Base-by-base conservation (phyloP, 2,888 invertebrate species). In the Drosophila putrida region DNA sequence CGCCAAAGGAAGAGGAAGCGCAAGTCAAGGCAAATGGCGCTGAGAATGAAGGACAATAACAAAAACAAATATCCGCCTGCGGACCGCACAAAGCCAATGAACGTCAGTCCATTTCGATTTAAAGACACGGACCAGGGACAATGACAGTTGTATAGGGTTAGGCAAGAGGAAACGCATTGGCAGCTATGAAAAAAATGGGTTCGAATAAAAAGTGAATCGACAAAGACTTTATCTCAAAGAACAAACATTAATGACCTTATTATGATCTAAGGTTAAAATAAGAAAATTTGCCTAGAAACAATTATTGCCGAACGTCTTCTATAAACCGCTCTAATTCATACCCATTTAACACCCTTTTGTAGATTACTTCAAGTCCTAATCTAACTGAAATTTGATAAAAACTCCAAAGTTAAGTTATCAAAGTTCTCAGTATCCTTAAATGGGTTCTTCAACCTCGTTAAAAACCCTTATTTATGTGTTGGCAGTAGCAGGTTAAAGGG, bases 21-120 rank as follows among this genome's bases (percentile, higher is more conserved):
- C 58, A 60, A 78, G 70, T 73, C 75, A 51, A 58, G 64, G 55
- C 70, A 76, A 71, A 76, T 63, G 67, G 67, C 65, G 72, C 64
- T 62, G 80, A 66, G 87, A 69, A 80, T 66, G 69, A 71, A 69
- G 78, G 81, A 86, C 78, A 80, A 88, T 77, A 89, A 89, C 89
- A 86, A 86, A 83, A 77, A 67, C 68, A 86, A 82, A 86, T 74
- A 86, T 71, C 71, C 71, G 78, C 65, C 71, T 54, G 51, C 57
- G 49, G 43, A 57, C 59, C 58, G n/a, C 49, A 67, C 57, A 75
- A 82, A 86, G 87, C 84, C 82, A 82, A 88, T 82, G 86, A 82
- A 82, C 83, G 83, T 75, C 80, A 70, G 72, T 70, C 60, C 63
- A 50, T 49, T 47, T 44, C 38, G 36, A 46, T 61, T 51, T n/a